Percentiles rank a stretch among this genome's conserved stretches.
These are phyloP conservation scores for Austrolebias charrua DNA, from an alignment of 2,797 vertebrate species.

Conservation along the genomic window DNA sequence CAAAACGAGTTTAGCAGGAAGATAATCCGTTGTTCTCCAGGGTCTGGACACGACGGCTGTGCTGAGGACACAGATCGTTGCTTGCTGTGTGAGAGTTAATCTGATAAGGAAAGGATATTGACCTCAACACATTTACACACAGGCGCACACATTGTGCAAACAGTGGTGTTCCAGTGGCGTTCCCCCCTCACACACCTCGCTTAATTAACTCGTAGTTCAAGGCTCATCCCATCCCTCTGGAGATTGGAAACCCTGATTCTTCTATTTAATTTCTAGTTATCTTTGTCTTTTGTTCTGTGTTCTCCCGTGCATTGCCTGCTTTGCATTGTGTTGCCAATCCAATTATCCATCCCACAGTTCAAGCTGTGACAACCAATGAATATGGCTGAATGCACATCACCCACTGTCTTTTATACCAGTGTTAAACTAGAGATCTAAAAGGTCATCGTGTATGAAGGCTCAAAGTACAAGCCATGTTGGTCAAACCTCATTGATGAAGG, in stretches of 20 bases:
- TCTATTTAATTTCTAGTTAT: constrained; percentile 42
- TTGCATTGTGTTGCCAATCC: constrained; percentile 46
- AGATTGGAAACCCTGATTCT: constrained; percentile 47
- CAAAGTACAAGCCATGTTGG: no score
- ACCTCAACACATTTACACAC: constrained; percentile 9
- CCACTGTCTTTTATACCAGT: no score
- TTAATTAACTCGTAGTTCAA: constrained; percentile 43
- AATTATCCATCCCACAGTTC: constrained; percentile 57
- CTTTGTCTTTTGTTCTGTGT: constrained; percentile 25
- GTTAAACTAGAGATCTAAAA: no score
- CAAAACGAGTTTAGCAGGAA: constrained; percentile 16
- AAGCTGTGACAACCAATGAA: constrained; percentile 43
- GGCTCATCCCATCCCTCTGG: constrained; percentile 31
- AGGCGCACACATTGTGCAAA: constrained; percentile 4
- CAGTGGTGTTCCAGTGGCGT: constrained; percentile 21
- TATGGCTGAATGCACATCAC: constrained; percentile 14
- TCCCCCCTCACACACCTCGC: constrained; percentile 41
- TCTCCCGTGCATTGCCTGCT: constrained; percentile 11
- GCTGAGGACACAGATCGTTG: constrained; percentile 20
- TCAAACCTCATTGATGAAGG: no score
- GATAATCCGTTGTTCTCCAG: constrained; percentile 42
- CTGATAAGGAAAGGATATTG: constrained; percentile 25
- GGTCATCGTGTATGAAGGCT: no score
- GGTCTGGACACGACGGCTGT: background rate
- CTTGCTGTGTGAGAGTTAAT: constrained; percentile 37